phyloP scores from a whole-genome alignment of 2,888 invertebrate species.

The Phlogophora meticulosa region DNA sequence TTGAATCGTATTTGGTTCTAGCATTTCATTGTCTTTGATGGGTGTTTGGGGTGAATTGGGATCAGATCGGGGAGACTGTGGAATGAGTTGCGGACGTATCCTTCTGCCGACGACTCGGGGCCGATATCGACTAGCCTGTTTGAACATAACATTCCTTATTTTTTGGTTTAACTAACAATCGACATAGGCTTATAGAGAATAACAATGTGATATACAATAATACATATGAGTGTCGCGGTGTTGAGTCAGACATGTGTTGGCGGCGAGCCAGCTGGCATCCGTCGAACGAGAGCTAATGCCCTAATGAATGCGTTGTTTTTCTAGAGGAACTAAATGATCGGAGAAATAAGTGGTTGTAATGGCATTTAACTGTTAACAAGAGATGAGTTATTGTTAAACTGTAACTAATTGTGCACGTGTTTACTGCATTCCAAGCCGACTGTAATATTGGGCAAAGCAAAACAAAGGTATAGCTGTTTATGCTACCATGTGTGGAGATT shows the following conservation, averaged over 20 bases:
- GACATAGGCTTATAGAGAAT: slow-evolving; percentile 48
- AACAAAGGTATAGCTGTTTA: slow-evolving; percentile 28
- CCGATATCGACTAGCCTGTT: slow-evolving; percentile 89
- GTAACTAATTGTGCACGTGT: slow-evolving; percentile 57
- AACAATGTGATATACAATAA: slow-evolving; percentile 57
- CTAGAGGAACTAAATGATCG: slow-evolving; percentile 73
- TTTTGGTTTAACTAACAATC: slow-evolving; percentile 46
- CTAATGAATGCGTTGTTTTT: slow-evolving; percentile 82
- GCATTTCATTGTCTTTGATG: slow-evolving; percentile 65
- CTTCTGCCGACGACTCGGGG: slow-evolving; percentile 85
- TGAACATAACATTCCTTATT: slow-evolving; percentile 78
- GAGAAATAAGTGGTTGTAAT: slow-evolving; percentile 68
- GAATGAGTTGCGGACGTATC: slow-evolving; percentile 77
- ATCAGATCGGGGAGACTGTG: slow-evolving; percentile 80
- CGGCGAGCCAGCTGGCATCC: slow-evolving; percentile 78
- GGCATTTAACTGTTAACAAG: slow-evolving; percentile 70
- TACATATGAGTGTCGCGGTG: slow-evolving; percentile 74
- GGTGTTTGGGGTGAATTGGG: slow-evolving; percentile 67
- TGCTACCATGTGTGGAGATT: slow-evolving; percentile 32
- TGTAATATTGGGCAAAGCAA: slow-evolving; percentile 37
- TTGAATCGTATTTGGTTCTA: slow-evolving; percentile 79
- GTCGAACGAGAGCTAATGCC: slow-evolving; percentile 75
- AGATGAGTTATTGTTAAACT: slow-evolving; percentile 66
- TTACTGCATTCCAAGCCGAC: slow-evolving; percentile 56
- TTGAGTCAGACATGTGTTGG: slow-evolving; percentile 81